Base-by-base conservation (phyloP, 1,140 invertebrate species). In the Anastrepha ludens region DNA sequence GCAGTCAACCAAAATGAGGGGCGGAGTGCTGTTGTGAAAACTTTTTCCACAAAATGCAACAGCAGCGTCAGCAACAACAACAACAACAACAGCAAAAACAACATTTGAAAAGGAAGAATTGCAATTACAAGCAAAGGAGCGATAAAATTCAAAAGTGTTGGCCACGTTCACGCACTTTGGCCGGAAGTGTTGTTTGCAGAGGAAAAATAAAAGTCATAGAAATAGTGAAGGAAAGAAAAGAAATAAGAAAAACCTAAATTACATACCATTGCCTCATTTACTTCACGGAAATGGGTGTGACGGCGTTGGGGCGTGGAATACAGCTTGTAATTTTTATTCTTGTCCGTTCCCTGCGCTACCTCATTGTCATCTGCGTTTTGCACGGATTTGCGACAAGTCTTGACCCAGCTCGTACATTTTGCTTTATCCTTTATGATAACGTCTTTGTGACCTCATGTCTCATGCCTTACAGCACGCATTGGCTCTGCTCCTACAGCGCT, bases 101-200 rank as follows among this genome's bases (percentile, higher is more conserved):
- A 29, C 29, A 29, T 29, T 29, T 29, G 1, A 29, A 29, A 29
- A 58, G 7, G 20, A 55, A 50, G 64, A 81, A 55, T 81, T 81
- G 47, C 50, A 81, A 81, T 58, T 58, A 81, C 74, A 81, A 81
- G 47, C 74, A 5, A 29, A 50, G 47, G 47, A 55, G 8, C 17
- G 74, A 81, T 81, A 29, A 50, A 81, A 58, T 13, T 8, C 47
- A 58, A 81, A 81, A 55, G 74, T 58, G 74, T 58, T 41, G 47
- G 74, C 47, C 74, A 81, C 74, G 74, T 81, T 55, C 47, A 81
- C 74, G 74, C 74, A 81, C 74, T 81, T 81, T 55, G 74, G 50
- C 47, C 47, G 50, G 47, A 81, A 81, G 74, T 81, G 74, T 58
- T 81, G 74, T 81, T 55, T 81, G 74, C 47, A 55, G 17, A 13